A percentile compares a stretch with the other conserved stretches of the same genome.
These are phyloP conservation scores for Saturnia japonica DNA, from an alignment of 2,888 invertebrate genomes.

Conservation along the genomic window DNA sequence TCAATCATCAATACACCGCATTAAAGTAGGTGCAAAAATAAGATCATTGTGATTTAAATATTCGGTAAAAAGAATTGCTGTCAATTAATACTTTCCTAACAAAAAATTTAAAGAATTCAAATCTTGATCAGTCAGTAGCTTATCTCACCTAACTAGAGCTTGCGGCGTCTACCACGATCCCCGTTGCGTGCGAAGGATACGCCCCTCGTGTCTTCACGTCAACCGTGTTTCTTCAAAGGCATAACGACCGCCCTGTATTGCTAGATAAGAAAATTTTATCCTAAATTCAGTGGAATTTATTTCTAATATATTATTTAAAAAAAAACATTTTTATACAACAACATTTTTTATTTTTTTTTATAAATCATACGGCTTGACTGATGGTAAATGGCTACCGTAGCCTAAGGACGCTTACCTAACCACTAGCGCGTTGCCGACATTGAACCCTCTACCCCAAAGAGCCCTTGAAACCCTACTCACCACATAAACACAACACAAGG, in stretches of 20 bases:
- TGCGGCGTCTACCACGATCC: conserved; percentile 18
- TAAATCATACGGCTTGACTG: no score
- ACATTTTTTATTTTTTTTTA: no score
- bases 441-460: no score
- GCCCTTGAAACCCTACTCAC: no score
- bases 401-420: no score
- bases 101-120: neutral
- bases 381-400: no score
- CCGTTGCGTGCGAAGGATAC: conserved; percentile 16
- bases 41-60: neutral
- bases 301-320: no score
- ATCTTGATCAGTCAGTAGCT: neutral
- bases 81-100: neutral
- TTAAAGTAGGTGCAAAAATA: neutral
- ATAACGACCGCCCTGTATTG: conserved; percentile 11
- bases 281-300: no score
- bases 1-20: neutral
- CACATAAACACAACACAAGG: no score
- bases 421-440: no score
- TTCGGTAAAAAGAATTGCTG: neutral
- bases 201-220: conserved; percentile 19
- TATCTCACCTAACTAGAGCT: conserved; percentile 8
- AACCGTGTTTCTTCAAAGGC: conserved; percentile 3
- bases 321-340: no score
- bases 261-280: neutral